phyloP scores from a whole-genome alignment of 2,113 vertebrate species.

The Entomyzon cyanotis region DNA sequence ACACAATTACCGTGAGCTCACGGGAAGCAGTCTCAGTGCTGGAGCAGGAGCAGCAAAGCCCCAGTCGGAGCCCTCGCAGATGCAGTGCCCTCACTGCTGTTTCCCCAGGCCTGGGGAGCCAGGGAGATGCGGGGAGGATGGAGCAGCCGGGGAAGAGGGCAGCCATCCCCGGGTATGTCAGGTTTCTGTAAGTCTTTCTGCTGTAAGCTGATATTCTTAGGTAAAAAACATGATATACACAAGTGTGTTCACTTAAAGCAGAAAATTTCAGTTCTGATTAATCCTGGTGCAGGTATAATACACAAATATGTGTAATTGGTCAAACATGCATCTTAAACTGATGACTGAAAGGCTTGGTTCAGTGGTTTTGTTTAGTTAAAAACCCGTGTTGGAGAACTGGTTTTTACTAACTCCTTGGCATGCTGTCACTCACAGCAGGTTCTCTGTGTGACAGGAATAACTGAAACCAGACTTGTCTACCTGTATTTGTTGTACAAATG shows the following conservation, averaged over 20 bases:
- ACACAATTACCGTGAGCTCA: rapidly evolving
- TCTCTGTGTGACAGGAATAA: conserved; percentile 31
- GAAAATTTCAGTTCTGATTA: not conserved
- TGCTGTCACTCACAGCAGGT: not conserved
- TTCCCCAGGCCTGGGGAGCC: not conserved
- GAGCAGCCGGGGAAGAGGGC: not conserved
- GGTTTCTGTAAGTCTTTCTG: not conserved
- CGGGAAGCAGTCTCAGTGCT: not conserved
- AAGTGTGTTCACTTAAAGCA: not conserved
- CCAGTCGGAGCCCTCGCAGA: rapidly evolving
- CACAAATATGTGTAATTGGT: not conserved
- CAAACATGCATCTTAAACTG: not conserved
- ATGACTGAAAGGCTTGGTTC: not conserved
- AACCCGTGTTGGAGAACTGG: not conserved
- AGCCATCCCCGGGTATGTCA: rapidly evolving
- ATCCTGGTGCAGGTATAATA: not conserved
- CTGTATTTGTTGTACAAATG: not conserved
- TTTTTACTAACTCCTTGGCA: conserved; percentile 11
- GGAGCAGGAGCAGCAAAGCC: not conserved
- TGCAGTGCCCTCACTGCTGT: rapidly evolving
- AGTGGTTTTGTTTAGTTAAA: conserved; percentile 31
- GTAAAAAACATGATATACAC: not conserved
- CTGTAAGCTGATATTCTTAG: not conserved
- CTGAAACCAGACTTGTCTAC: conserved; percentile 8
- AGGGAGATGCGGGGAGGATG: not conserved